Base-by-base conservation (phyloP, 2,113 vertebrate genomes). In the Amphiprion percula region DNA sequence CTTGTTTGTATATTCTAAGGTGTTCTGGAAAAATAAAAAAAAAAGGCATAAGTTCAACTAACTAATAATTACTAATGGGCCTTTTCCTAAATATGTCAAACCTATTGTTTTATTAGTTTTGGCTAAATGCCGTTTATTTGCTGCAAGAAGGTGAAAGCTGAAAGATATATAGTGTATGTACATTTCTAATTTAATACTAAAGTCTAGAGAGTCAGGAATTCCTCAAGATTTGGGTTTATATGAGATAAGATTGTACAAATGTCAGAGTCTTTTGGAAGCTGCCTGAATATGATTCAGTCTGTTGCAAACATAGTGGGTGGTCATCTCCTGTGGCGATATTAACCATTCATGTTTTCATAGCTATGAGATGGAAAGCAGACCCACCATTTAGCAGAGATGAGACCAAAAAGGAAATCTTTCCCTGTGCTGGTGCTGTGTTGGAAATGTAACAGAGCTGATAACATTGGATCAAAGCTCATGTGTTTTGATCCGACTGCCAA, bases 301-400 rank as follows among this genome's bases (percentile, higher is more conserved):
- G 60, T 59, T 71, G 71, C 14, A 19, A 21, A 58, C 68, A 56
- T 39, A 14, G 60, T 23, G 71, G 72, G 83, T 30, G 50, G 73
- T n/a, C 62, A 53, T 39, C 19, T 66, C 52, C 33, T 67, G 68
- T 55, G 60, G 75, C 5, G 65, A 75, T 67, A 79, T 73, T 49
- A 79, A 80, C 70, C 68, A 67, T 75, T 84, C 56, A 62, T 72
- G 66, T 30, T 77, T 86, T 71, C 52, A 72, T 28, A 30, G 68
- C 23, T 56, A 37, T 37, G 19, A 68, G 54, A 62, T 53, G 10
- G 46, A 82, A 68, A 28, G 14, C 52, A 68, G 65, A 71, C 55
- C 59, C 30, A 11, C 5, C 1, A 21, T 46, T 79, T 50, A 49
- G 39, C 61, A 53, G 62, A 72, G 59, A 85, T 14, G 23, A 74